phyloP scores from a whole-genome alignment of 2,888 invertebrate species.

The Cotesia congregata region DNA sequence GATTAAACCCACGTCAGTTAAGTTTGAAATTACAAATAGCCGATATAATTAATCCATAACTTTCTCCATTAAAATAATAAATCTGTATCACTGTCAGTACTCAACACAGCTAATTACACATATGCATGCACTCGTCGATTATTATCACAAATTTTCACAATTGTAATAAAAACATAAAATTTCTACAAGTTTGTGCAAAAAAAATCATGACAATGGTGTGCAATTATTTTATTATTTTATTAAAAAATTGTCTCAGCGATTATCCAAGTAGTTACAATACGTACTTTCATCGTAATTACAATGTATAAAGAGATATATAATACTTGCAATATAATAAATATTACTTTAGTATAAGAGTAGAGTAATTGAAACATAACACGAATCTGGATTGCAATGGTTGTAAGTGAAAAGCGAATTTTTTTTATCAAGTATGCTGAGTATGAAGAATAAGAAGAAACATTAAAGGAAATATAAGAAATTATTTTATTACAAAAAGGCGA shows the following conservation, averaged over 20 bases:
- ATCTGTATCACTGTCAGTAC: constrained; percentile 5
- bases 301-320: not conserved
- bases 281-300: constrained; percentile 25
- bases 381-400: not conserved
- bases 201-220: constrained; percentile 30
- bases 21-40: not conserved
- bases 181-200: not conserved
- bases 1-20: not conserved
- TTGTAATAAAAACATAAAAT: not conserved
- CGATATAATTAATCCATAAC: not conserved
- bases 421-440: too few species aligned
- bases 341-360: constrained; percentile 20
- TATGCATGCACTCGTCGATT: not conserved
- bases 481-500: too few species aligned
- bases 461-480: too few species aligned
- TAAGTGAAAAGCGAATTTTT: too few species aligned
- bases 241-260: constrained; percentile 28
- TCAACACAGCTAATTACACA: not conserved
- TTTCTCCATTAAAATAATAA: constrained; percentile 14
- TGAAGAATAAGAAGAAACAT: too few species aligned
- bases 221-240: constrained; percentile 23
- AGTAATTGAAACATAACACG: not conserved
- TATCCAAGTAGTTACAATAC: constrained; percentile 37
- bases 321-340: not conserved
- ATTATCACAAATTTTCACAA: constrained; percentile 2